Percentiles rank a stretch among this genome's conserved stretches.
These are phyloP conservation scores for Zosterops lateralis DNA, from an alignment of 2,113 vertebrate genomes.

Conservation along the genomic window DNA sequence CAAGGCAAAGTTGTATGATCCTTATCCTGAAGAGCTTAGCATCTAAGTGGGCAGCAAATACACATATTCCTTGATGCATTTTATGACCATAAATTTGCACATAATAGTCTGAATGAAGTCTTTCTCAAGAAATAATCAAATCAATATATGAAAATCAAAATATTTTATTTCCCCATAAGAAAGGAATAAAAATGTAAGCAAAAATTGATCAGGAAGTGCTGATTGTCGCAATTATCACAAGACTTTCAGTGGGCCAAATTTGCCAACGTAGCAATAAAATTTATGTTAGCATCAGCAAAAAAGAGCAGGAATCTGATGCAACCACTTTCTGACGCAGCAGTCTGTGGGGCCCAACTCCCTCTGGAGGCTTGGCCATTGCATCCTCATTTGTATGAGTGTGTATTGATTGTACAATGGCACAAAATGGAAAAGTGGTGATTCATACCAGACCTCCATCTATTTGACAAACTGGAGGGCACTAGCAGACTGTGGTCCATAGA, in stretches of 20 bases:
- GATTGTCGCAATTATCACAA: neutral
- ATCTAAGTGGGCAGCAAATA: neutral
- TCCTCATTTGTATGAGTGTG: slow-evolving; percentile 40
- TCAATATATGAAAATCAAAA: neutral
- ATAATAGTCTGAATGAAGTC: neutral
- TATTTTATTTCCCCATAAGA: neutral
- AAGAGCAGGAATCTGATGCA: slow-evolving; percentile 7
- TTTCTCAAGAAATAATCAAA: neutral
- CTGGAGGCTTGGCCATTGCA: slow-evolving; percentile 7
- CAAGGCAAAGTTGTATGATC: neutral
- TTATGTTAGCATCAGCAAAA: neutral
- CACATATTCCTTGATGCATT: neutral
- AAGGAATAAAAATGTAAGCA: neutral
- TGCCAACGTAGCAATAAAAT: neutral
- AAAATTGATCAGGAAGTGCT: neutral
- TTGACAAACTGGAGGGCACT: slow-evolving; percentile 19
- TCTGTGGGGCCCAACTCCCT: neutral
- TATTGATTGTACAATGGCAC: slow-evolving; percentile 52
- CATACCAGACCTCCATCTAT: slow-evolving; percentile 17
- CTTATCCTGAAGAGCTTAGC: neutral
- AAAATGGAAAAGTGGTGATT: slow-evolving; percentile 48
- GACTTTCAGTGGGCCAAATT: neutral
- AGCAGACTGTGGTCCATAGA: neutral
- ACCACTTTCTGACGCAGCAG: slow-evolving; percentile 25
- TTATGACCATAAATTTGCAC: neutral